Percentiles rank a stretch among this genome's conserved stretches.
phyloP scores from a whole-genome alignment of 2,113 vertebrate species.

The Phasianus colchicus region DNA sequence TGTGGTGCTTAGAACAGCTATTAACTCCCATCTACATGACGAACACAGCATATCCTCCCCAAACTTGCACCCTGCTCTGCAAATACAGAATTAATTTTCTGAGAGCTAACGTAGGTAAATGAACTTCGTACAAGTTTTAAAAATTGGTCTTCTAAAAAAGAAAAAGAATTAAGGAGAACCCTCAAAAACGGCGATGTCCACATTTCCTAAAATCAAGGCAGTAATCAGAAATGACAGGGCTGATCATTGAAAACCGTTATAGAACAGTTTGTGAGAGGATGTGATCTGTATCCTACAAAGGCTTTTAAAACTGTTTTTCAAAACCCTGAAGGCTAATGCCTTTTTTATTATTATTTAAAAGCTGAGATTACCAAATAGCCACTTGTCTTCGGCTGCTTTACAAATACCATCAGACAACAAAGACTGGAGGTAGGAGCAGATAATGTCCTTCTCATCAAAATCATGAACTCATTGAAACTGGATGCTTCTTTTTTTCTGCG shows the following conservation, averaged over 20 bases:
- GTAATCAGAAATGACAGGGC: background rate
- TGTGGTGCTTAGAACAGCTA: background rate
- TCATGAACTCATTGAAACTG: background rate
- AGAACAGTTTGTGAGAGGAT: background rate
- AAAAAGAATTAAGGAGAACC: background rate
- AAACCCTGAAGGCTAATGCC: background rate
- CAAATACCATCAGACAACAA: background rate
- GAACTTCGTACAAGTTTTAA: constrained; percentile 1
- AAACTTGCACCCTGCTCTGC: background rate
- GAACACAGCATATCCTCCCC: background rate
- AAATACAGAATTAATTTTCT: constrained; percentile 44
- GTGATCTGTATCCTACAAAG: background rate
- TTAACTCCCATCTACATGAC: constrained; percentile 6
- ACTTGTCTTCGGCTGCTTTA: constrained; percentile 1
- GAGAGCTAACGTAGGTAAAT: background rate
- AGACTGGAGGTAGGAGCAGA: background rate
- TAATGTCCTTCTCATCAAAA: background rate
- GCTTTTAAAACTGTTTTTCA: background rate
- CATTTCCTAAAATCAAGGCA: constrained; percentile 31
- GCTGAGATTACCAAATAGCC: background rate
- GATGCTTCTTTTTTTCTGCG: background rate
- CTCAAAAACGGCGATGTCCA: background rate
- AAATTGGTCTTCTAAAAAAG: background rate
- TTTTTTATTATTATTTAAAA: background rate
- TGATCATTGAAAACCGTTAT: constrained; percentile 12